Conservation (phyloP, 1,140 invertebrate genomes). For the Drosophila pseudoananassae region DNA sequence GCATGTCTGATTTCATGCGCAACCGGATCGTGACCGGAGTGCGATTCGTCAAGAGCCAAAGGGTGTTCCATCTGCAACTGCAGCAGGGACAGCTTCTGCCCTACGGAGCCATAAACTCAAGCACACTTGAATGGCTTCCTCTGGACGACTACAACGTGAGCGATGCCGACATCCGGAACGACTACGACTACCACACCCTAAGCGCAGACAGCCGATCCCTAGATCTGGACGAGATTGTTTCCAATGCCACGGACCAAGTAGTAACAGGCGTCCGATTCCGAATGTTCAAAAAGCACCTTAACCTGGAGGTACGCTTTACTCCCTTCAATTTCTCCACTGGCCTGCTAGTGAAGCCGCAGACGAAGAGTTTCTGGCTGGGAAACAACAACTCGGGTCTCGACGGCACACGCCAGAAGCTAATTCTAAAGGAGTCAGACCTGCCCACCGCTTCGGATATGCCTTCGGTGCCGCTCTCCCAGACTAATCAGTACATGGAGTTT, state of each 20-base stretch:
- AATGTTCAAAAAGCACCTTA: slow-evolving; percentile 90
- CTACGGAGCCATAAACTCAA: slow-evolving; percentile 87
- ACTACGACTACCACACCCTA: slow-evolving; percentile 90
- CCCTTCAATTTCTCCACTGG: slow-evolving; percentile 92
- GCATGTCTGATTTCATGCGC: slow-evolving; percentile 86
- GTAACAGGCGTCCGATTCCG: slow-evolving; percentile 88
- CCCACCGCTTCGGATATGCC: slow-evolving; percentile 86
- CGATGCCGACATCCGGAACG: slow-evolving; percentile 85
- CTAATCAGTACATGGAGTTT: slow-evolving; percentile 92
- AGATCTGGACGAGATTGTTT: slow-evolving; percentile 91
- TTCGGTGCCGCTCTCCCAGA: slow-evolving; percentile 87
- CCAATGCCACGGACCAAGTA: slow-evolving; percentile 88
- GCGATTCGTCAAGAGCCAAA: slow-evolving; percentile 88
- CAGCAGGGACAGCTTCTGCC: slow-evolving; percentile 88
- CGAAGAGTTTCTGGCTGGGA: slow-evolving; percentile 89
- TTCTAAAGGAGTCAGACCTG: slow-evolving; percentile 87
- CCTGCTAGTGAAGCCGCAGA: slow-evolving; percentile 85
- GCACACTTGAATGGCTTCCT: slow-evolving; percentile 87
- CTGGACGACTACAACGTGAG: slow-evolving; percentile 86
- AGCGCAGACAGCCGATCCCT: slow-evolving; percentile 89
- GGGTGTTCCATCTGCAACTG: slow-evolving; percentile 91
- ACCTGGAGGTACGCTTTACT: slow-evolving; percentile 91
- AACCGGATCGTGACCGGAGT: slow-evolving; percentile 93
- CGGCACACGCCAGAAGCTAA: slow-evolving; percentile 85
- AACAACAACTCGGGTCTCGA: slow-evolving; percentile 88